Conservation (phyloP, 2,888 invertebrate genomes). For the Copidosoma aretas region DNA sequence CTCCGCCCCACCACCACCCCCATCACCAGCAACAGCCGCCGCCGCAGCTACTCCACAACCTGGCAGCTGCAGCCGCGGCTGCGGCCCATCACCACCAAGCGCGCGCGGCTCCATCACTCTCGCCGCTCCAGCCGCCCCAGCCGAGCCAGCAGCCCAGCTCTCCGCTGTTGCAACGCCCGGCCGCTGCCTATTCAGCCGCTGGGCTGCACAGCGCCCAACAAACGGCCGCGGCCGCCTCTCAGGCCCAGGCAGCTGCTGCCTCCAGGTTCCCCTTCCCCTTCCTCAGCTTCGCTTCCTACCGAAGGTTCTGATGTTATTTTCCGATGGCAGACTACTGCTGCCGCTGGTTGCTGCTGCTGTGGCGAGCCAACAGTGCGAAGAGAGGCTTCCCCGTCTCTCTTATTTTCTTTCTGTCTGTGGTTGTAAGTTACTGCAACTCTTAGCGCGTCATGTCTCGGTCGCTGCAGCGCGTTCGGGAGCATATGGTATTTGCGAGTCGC, state of each 20-base stretch:
- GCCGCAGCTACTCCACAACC: conserved; percentile 42
- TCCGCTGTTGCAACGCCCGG: conserved; percentile 40
- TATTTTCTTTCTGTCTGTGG: neutral
- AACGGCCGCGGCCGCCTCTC: conserved; percentile 29
- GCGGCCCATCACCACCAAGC: conserved; percentile 22
- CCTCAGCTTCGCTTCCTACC: conserved; percentile 56
- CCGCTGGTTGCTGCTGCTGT: neutral
- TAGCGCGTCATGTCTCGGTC: conserved; percentile 22
- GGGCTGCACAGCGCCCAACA: conserved; percentile 40
- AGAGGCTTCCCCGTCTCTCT: neutral
- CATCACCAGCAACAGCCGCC: conserved; percentile 43
- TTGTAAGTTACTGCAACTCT: conserved; percentile 19
- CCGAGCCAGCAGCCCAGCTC: conserved; percentile 38
- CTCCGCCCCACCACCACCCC: conserved; percentile 41
- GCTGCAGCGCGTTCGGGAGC: neutral
- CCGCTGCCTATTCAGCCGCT: conserved; percentile 36
- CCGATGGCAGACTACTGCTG: neutral
- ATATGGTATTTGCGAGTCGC: conserved; percentile 12
- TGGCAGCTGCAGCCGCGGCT: conserved; percentile 23
- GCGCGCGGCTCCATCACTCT: conserved; percentile 17
- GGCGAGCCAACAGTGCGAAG: neutral
- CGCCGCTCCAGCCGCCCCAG: conserved; percentile 42
- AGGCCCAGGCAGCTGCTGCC: conserved; percentile 49
- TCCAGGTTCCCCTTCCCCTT: conserved; percentile 58
- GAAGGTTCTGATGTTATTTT: conserved; percentile 52